Base-by-base conservation (phyloP, 2,113 vertebrate species). In the Malurus alboscapulatus region DNA sequence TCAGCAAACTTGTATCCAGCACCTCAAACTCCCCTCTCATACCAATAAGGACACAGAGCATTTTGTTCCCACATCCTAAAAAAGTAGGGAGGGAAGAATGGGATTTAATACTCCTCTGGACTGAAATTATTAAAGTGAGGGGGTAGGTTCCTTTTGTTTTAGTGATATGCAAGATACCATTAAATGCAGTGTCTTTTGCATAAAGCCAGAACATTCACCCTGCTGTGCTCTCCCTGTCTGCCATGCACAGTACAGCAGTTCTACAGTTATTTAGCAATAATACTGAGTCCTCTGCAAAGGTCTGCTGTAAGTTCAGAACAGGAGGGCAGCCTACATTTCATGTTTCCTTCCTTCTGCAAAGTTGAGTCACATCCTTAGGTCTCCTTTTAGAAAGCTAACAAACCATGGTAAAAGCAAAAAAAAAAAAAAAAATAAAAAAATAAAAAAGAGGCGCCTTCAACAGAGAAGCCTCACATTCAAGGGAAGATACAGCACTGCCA, bases 301-400 rank as follows among this genome's bases (percentile, higher is more conserved):
- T 84, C 51, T 92, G 90, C 68, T 80, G 0, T 15, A 81, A 94
- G 83, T 80, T 93, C 93, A 66, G 47, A 88, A 92, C 42, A 84
- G n/a, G 47, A 88, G 76, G 81, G 83, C 66, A 90, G 91, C 53
- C 82, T 90, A 68, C 87, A 94, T 84, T 96, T 96, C 84, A 78
- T 38, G 13, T 73, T 96, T 97, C 96, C 96, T 97, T 97, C 96
- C 97, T 97, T 93, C 80, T 96, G 83, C 61, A 89, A 88, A 78
- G 68, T 94, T 95, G 94, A 96, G 94, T 97, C 96, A 96, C 84
- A 96, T 96, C 95, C 96, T 94, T 51, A 87, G 67, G 77, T 81
- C 79, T 88, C 65, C 89, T 92, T 96, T 93, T 65, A 95, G 75
- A 96, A 94, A 87, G 68, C 26, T 82, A 95, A 93, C 69, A 92